phyloP scores from a whole-genome alignment of 2,113 vertebrate species.

The Bos indicus region DNA sequence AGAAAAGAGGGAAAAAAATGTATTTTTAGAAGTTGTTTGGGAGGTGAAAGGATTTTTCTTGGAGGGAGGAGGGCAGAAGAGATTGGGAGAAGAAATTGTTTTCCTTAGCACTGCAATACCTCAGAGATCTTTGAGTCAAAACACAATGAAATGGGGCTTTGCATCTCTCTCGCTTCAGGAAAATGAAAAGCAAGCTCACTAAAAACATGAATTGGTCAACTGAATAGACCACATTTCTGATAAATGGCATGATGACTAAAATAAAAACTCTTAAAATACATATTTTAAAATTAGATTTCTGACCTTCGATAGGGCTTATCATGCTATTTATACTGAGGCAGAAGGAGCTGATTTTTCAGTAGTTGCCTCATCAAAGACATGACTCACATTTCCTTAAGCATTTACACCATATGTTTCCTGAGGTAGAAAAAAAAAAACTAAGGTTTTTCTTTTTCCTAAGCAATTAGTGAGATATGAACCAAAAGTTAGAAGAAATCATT shows the following conservation, averaged over 20 bases:
- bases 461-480: conserved; percentile 50
- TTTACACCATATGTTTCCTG: conserved; percentile 68
- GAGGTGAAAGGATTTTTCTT: conserved; percentile 66
- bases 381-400: conserved; percentile 77
- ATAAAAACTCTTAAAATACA: conserved; percentile 69
- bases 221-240: conserved; percentile 37
- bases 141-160: conserved; percentile 17
- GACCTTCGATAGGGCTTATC: conserved; percentile 65
- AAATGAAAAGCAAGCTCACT: background rate
- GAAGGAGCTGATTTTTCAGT: conserved; percentile 62
- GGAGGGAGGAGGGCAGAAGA: conserved; percentile 4
- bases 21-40: conserved; percentile 68
- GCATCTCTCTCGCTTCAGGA: conserved; percentile 35
- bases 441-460: background rate
- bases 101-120: conserved; percentile 10
- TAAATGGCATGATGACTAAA: conserved; percentile 48
- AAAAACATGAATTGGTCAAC: conserved; percentile 2
- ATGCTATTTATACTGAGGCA: conserved; percentile 69
- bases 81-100: conserved; percentile 33
- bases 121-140: conserved; percentile 46
- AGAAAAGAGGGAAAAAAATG: conserved; percentile 32
- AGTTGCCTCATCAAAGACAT: conserved; percentile 63
- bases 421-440: conserved; percentile 36
- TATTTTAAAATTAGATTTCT: conserved; percentile 63
- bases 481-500: conserved; percentile 43